Base-by-base conservation (phyloP, 2,797 vertebrate species). In the Podarcis lilfordi region DNA sequence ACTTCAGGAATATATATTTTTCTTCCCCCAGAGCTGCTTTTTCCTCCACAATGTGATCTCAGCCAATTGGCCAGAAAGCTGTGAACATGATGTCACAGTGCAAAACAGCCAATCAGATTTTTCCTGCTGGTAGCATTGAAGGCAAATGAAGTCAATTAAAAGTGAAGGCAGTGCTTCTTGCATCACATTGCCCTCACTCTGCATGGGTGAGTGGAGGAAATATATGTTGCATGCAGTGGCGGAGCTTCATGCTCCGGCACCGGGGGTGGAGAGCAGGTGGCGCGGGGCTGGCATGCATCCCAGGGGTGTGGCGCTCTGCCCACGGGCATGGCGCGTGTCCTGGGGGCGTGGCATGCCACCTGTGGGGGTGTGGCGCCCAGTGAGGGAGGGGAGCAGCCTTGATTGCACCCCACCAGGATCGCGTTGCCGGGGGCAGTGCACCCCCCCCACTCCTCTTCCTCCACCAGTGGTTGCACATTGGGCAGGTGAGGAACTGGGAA, bases 321-420 rank as follows among this genome's bases (percentile, higher is more conserved):
- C 8, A 43, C 7, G 43, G 43, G 1, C 43, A 8, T 43, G 43
- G 7, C 1, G 8, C 1, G 43, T 1, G 7, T 43, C 1, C 43
- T 43, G 43, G 43, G 7, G 43, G 43, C 0, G 7, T 43, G 43
- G 7, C 43, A 8, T 1, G 1, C 40, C 1, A 1, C 40, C 1
- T 43, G 40, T 43, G 40, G 7, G 40, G 40, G 40, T 43, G 40
- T 43, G 40, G 40, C 1, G 40, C 40, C 40, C 7, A 43, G 43
- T 1, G 37, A 3, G 7, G 43, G 7, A 8, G 43, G 43, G 43
- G 43, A 1, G 43, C 43, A 43, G 43, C 43, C 43, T 0, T 1
- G 8, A 43, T 43, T 8, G 43, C 43, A 43, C 43, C 43, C 8
- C 43, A 8, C 43, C 0, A 0, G 43, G 1, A 43, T 43, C 8